Conservation (phyloP, 2,888 invertebrate species). For the Reticulitermes lucifugus region DNA sequence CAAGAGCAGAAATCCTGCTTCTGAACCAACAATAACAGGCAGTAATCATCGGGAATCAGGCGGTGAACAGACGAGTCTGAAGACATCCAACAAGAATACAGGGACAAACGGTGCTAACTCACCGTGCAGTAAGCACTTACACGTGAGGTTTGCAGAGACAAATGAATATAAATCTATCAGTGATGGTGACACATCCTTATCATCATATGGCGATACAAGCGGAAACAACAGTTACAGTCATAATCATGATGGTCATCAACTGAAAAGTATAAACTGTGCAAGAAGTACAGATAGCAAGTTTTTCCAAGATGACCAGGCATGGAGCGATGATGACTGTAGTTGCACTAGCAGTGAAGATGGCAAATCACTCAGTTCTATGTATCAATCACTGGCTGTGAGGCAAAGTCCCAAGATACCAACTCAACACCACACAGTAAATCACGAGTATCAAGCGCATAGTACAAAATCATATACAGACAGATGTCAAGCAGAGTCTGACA, state of each 20-base stretch:
- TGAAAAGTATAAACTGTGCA: neutral
- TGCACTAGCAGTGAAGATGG: conserved; percentile 20
- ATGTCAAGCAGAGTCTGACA: neutral
- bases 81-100: neutral
- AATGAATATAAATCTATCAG: conserved; percentile 29
- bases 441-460: neutral
- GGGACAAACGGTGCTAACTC: neutral
- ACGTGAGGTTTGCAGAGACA: conserved; percentile 38
- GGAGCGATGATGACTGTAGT: conserved; percentile 58
- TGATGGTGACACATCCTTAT: conserved; percentile 16
- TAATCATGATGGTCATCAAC: neutral
- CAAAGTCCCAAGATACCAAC: neutral
- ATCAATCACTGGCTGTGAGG: neutral
- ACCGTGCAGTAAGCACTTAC: conserved; percentile 13
- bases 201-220: conserved; percentile 1
- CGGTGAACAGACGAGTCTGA: neutral
- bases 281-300: conserved; percentile 29
- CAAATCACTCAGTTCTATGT: neutral
- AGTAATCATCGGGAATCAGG: neutral
- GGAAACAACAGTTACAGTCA: neutral
- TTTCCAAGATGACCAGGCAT: conserved; percentile 57
- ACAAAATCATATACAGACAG: neutral
- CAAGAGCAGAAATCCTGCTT: neutral
- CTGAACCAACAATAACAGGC: neutral
- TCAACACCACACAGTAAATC: neutral